Evolutionary conservation across 1,140 invertebrate genomes (phyloP), one percentile per base, ranked within the genome.

Genomic region (Luehdorfia chinensis): DNA sequence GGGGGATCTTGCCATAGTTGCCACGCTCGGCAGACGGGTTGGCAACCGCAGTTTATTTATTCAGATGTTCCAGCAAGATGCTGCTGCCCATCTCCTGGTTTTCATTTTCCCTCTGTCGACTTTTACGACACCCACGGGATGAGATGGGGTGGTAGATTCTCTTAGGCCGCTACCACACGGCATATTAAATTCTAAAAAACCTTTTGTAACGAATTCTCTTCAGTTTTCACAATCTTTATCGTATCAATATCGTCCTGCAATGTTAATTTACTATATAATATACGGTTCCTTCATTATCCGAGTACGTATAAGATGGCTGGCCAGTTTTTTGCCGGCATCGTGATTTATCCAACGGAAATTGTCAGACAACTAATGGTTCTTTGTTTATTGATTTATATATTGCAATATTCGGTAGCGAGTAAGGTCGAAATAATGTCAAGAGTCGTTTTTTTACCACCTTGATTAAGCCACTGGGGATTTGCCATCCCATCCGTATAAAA

Each of bases 311-410:
- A 50, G 50, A 54, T 36, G 32, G 65, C 34, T 11, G 33, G 8
- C 54, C 65, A 60, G 70, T 75, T 81, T 81, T 75, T 79, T 74
- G 37, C 49, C 41, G 34, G 14, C 13, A 2, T 33, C 65, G 78
- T 85, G 81, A 85, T 85, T 85, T 85, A 85, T 85, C 78, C 78
- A 79, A 70, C 79, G 81, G 76, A 85, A 81, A 83, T 76, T 79
- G 78, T 77, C 70, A 68, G 77, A 74, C 77, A 79, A 73, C 73
- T 81, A 80, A 85, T 84, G 81, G 69, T 53, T 81, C 78, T 85
- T 84, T 83, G 81, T 83, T 80, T 80, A 84, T 81, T 84, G 81
- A 85, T 83, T 83, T 79, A 83, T 83, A 71, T 62, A 66, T 71
- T 50, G 70, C 76, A 80, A 80, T 84, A 83, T 80, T 78, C 80